Evolutionary conservation across 2,888 invertebrate species (phyloP), one percentile per base, ranked within the genome.

Genomic region (Vesta saturnalis): DNA sequence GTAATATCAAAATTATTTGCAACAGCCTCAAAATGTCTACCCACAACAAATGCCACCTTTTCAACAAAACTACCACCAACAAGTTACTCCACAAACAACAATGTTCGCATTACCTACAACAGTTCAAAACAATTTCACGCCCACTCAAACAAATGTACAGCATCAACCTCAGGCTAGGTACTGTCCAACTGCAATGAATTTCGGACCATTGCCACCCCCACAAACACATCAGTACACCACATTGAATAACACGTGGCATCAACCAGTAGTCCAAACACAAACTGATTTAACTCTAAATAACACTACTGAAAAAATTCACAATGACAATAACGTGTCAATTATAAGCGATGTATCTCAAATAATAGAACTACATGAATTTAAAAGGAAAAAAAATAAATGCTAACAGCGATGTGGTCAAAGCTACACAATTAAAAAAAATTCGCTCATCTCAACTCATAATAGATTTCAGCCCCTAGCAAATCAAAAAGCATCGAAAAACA

Each of bases 401-500:
- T 43, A 14, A 5, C 12, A 43, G 43, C 43, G 43, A 43, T 12
- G 2, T 2, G 3, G 43, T 43, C 14, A 10, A 2, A 43, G 43
- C 12, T 14, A 43, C 43, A 43, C 12, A 43, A 43, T 5, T 10
- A 12, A 43, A 5, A 43, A 2, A 43, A 43, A 43, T 43, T 2
- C 43, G 43, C 43, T 12, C 12, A 43, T 43, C 12, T 43, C 12
- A 2, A 43, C 43, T 2, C 3, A 2, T 43, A 43, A 43, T 10
- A 43, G 12, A 43, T 43, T 43, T 43, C 43, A 43, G 14, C 43
- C 12, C 12, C 12, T 43, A 43, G 3, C 43, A 5, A 43, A 43
- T 43, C 43, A 43, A 43, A 43, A 43, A 43, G 43, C 43, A 43
- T 57, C 35, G 35, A 57, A 57, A 57, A 57, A 30, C 14, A 30